These are phyloP conservation scores for Apaloderma vittatum DNA, from an alignment of 2,113 vertebrate species.

Conservation along the genomic window DNA sequence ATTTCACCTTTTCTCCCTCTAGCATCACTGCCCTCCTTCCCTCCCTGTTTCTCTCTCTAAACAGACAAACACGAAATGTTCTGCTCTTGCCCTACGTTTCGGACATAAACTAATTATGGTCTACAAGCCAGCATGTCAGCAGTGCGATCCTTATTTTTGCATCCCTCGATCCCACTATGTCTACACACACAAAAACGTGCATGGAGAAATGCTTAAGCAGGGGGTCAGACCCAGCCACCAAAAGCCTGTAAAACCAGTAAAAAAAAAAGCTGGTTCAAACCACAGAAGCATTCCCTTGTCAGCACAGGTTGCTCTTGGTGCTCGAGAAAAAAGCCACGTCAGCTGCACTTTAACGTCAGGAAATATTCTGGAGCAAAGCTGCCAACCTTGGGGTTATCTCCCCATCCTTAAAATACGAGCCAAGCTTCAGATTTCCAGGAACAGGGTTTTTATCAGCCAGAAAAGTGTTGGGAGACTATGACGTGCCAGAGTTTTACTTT, in stretches of 20 bases:
- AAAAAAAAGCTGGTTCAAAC: neutral
- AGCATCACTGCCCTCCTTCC: neutral
- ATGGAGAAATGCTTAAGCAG: neutral
- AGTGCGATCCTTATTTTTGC: neutral
- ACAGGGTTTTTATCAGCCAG: fast-evolving
- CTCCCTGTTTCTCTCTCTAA: neutral
- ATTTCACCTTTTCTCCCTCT: neutral
- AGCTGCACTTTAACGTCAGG: neutral
- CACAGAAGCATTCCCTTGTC: neutral
- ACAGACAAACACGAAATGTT: neutral
- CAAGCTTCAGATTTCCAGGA: neutral
- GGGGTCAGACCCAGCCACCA: neutral
- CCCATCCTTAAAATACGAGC: neutral
- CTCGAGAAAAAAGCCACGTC: fast-evolving
- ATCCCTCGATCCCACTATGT: neutral
- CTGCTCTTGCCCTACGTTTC: neutral
- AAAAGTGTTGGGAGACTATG: neutral
- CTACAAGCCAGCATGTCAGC: neutral
- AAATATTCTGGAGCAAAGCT: neutral
- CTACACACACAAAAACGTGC: fast-evolving
- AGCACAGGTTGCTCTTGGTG: neutral
- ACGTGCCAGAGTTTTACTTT: neutral
- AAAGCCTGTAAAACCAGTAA: neutral
- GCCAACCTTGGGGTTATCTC: neutral
- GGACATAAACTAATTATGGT: neutral